These are phyloP conservation scores for Nixonia krombeini DNA, from an alignment of 1,140 invertebrate genomes.

Conservation along the genomic window DNA sequence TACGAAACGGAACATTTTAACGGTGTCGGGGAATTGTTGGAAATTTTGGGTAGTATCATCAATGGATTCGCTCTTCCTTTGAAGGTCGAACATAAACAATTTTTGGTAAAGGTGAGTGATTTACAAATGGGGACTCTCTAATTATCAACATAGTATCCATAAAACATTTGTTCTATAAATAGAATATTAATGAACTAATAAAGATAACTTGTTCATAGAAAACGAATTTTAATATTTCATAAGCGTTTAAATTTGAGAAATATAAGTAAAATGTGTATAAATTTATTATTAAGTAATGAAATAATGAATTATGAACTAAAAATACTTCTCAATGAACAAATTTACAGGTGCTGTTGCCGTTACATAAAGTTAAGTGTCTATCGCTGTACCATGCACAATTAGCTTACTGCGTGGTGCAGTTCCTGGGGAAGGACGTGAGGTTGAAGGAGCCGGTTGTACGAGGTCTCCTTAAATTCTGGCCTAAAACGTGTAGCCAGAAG, in stretches of 20 bases:
- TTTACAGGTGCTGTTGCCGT: constrained; percentile 88
- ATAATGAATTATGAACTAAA: background rate
- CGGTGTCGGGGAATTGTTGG: constrained; percentile 97
- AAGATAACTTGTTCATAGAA: too few relatives aligned
- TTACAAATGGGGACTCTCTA: too few relatives aligned
- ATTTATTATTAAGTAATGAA: too few relatives aligned
- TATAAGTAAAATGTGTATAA: too few relatives aligned
- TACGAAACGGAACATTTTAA: constrained; percentile 99
- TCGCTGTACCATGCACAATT: constrained; percentile 96
- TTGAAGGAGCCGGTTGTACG: constrained; percentile 97
- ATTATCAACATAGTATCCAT: too few relatives aligned
- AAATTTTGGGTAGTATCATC: constrained; percentile 99
- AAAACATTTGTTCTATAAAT: too few relatives aligned
- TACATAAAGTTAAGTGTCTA: constrained; percentile 97
- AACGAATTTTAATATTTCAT: too few relatives aligned
- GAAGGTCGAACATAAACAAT: constrained; percentile 98
- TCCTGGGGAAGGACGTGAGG: constrained; percentile 98
- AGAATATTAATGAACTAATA: too few relatives aligned
- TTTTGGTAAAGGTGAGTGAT: constrained; percentile 95
- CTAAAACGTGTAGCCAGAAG: constrained; percentile 99
- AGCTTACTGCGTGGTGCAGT: constrained; percentile 99
- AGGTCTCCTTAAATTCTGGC: constrained; percentile 98
- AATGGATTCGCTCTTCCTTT: constrained; percentile 98
- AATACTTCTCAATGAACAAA: constrained; percentile 21
- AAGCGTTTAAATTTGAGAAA: too few relatives aligned